Conservation (phyloP, 2,113 vertebrate genomes). For the Ursus arctos region DNA sequence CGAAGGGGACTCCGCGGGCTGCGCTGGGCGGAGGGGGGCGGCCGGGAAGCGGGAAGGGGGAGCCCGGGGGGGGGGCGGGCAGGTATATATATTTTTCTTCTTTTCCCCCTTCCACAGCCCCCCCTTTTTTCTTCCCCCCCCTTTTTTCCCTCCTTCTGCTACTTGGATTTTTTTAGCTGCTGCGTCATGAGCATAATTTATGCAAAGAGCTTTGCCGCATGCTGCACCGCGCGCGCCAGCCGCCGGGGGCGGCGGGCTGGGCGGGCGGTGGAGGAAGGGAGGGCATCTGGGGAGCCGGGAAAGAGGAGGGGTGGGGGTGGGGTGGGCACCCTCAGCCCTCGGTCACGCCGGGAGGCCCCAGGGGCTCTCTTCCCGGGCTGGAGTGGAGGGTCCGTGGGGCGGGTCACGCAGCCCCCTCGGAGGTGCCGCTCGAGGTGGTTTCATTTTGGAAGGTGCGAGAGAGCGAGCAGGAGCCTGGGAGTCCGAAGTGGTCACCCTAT, state of each 20-base stretch:
- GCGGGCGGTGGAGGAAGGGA: slow-evolving; percentile 85
- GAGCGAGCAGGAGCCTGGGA: neutral
- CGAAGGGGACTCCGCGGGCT: slow-evolving; percentile 49
- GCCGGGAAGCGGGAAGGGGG: slow-evolving; percentile 29
- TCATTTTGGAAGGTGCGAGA: neutral
- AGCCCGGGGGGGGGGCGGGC: slow-evolving; percentile 55
- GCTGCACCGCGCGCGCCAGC: slow-evolving; percentile 81
- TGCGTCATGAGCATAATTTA: slow-evolving; percentile 99
- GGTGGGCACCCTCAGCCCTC: neutral
- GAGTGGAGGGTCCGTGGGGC: neutral
- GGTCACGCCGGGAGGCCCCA: neutral
- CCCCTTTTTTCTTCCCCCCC: slow-evolving; percentile 73
- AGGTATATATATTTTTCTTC: slow-evolving; percentile 73
- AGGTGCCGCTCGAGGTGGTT: neutral
- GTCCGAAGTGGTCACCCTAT: neutral
- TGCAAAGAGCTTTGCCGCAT: slow-evolving; percentile 95
- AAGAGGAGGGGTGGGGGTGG: neutral
- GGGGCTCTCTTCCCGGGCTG: neutral
- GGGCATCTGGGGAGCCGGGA: slow-evolving; percentile 77
- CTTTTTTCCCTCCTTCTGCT: slow-evolving; percentile 84
- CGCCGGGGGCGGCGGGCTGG: slow-evolving; percentile 79
- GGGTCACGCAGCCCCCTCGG: too few relatives aligned
- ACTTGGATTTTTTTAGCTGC: slow-evolving; percentile 95
- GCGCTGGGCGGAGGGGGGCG: slow-evolving; percentile 3
- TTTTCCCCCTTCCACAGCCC: slow-evolving; percentile 6